Base-by-base conservation (phyloP, 92 coral and sea anemone species). In the Heteractis magnifica region DNA sequence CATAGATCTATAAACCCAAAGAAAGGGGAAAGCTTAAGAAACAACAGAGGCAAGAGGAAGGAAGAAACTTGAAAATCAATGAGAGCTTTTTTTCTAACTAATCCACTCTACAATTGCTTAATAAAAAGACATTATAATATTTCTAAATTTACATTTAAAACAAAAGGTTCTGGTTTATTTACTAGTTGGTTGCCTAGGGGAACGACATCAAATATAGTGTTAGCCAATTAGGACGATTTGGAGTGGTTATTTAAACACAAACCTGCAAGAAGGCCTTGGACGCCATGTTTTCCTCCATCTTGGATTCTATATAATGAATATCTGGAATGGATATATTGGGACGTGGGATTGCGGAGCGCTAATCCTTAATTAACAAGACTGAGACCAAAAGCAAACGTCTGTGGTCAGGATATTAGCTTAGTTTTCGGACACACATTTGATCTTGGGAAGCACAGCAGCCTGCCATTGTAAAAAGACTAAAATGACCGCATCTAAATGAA, bases 1-100 rank as follows among this genome's bases (percentile, higher is more conserved):
- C 98, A 95, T 95, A 81, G 88, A 90, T 89, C 93, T 91, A 56
- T 20, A 87, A 88, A 71, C 14, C n/a, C 41, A 21, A 26, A 34
- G 44, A 34, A 15, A 14, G 13, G 8, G 16, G 49, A 51, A 77
- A 15, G 59, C 6, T 52, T 15, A 48, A 48, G 4, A 65, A 80
- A 16, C 10, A 62, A 26, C 18, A 72, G 34, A 65, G 21, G 6
- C 50, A 52, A 18, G 48, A 16, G 8, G 75, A 11, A 44, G 70
- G 6, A 62, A 62, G 70, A 18, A 62, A 10, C 7, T 59, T 59
- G 16, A 8, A 62, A 23, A 5, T 62, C 23, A 16, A 62, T 18
- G 26, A 12, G 5, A 11, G 1, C 70, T 16, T 5, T 16, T 15
- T 62, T 9, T 62, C 70, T 62, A 16, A 62, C 44, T 34, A 48